phyloP scores from a whole-genome alignment of 1,140 invertebrate genomes.

The Drosophila seguyi region DNA sequence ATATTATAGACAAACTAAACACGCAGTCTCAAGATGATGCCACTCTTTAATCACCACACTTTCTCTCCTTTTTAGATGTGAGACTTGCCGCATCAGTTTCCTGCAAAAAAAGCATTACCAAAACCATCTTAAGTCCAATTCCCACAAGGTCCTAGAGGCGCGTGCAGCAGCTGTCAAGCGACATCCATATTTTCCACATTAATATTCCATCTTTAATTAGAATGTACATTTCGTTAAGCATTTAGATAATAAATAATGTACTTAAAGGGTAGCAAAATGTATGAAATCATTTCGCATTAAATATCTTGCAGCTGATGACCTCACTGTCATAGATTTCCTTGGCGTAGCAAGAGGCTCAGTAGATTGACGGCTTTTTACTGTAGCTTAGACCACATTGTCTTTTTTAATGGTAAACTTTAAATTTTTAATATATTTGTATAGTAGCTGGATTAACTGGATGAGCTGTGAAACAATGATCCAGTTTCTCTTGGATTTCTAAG shows the following conservation, averaged over 20 bases:
- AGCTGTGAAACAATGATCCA: too few relatives aligned
- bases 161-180: conserved; percentile 18
- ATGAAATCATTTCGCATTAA: too few relatives aligned
- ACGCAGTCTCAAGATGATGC: not conserved
- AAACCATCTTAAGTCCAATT: conserved; percentile 42
- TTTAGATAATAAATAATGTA: conserved; percentile 10
- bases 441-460: too few relatives aligned
- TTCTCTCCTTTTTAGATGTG: conserved; percentile 35
- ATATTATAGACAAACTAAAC: not conserved
- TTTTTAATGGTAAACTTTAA: too few relatives aligned
- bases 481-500: too few relatives aligned
- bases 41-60: not conserved
- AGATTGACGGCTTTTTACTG: too few relatives aligned
- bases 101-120: conserved; percentile 44
- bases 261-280: too few relatives aligned
- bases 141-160: conserved; percentile 42
- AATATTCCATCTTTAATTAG: not conserved
- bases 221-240: conserved; percentile 6
- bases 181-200: not conserved
- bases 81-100: conserved; percentile 50
- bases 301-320: too few relatives aligned
- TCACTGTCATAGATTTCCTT: too few relatives aligned
- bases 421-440: too few relatives aligned
- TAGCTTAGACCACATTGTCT: too few relatives aligned
- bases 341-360: too few relatives aligned